These are phyloP conservation scores for Panagrolaimus sp. DNA, from an alignment of 1,140 invertebrate genomes.

Conservation along the genomic window DNA sequence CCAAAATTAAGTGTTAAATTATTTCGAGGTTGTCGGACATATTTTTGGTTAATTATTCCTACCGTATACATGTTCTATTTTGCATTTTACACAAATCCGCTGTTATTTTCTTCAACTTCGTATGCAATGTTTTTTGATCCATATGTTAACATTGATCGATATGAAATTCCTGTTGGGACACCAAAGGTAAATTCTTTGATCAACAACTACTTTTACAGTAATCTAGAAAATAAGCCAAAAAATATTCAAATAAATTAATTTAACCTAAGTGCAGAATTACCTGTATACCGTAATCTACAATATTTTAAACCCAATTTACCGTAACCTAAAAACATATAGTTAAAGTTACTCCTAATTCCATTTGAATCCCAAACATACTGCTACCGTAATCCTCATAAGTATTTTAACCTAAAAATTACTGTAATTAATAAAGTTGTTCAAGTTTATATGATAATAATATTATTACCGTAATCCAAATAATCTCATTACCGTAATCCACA, in stretches of 20 bases:
- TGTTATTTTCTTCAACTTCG: conserved; percentile 35
- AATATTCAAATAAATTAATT: conserved; percentile 10
- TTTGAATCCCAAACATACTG: no score
- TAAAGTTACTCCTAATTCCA: no score
- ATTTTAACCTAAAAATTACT: no score
- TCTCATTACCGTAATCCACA: conserved; percentile 21
- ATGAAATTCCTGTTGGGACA: conserved; percentile 23
- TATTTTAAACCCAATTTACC: no score
- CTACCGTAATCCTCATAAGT: no score
- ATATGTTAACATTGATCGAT: conserved; percentile 41
- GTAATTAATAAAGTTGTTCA: no score
- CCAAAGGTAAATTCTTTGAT: conserved; percentile 17
- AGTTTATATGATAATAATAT: no score
- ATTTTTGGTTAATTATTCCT: conserved; percentile 19
- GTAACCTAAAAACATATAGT: no score
- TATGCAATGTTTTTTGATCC: conserved; percentile 49
- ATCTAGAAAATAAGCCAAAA: background rate
- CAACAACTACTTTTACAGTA: conserved; percentile 2
- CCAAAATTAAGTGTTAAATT: conserved; percentile 26
- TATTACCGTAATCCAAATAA: background rate
- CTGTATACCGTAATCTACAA: no score
- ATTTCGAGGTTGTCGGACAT: conserved; percentile 16
- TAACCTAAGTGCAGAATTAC: conserved; percentile 26
- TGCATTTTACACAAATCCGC: conserved; percentile 37
- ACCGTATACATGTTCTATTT: conserved; percentile 43